Conservation (phyloP, 2,888 invertebrate species). For the Caenorhabditis sulstoni region DNA sequence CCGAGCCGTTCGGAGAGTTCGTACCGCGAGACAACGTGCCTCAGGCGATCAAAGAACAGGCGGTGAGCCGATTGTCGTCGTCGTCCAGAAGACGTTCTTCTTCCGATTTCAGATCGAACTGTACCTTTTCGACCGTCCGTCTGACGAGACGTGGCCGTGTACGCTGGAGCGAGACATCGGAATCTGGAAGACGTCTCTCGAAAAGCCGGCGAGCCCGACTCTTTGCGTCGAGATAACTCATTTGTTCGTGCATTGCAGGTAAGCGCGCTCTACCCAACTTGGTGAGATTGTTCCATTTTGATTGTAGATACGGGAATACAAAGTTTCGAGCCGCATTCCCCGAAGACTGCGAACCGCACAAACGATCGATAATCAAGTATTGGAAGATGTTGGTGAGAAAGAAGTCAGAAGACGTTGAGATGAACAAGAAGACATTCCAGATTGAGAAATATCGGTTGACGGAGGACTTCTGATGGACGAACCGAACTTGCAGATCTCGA, state of each 20-base stretch:
- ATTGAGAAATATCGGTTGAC: no score
- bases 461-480: no score
- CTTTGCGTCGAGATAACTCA: constrained; percentile 1
- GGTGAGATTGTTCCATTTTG: no score
- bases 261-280: no score
- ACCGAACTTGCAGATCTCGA: no score
- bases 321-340: constrained; percentile 11
- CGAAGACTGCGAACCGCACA: background rate
- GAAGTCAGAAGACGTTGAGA: no score
- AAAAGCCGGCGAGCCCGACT: constrained; percentile 13
- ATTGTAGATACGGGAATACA: constrained; percentile 17
- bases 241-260: constrained; percentile 14
- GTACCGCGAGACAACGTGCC: background rate
- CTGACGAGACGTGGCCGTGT: background rate
- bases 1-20: constrained; percentile 15
- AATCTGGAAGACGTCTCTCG: background rate
- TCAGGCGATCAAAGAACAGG: background rate
- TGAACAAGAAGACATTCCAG: no score
- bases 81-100: background rate
- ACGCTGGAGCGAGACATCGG: background rate
- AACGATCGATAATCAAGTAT: background rate
- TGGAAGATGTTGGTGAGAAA: background rate
- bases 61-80: background rate
- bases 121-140: constrained; percentile 21
- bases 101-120: constrained; percentile 23